Base-by-base conservation (phyloP, 1,140 invertebrate species). In the Druon quercuslanigerum region DNA sequence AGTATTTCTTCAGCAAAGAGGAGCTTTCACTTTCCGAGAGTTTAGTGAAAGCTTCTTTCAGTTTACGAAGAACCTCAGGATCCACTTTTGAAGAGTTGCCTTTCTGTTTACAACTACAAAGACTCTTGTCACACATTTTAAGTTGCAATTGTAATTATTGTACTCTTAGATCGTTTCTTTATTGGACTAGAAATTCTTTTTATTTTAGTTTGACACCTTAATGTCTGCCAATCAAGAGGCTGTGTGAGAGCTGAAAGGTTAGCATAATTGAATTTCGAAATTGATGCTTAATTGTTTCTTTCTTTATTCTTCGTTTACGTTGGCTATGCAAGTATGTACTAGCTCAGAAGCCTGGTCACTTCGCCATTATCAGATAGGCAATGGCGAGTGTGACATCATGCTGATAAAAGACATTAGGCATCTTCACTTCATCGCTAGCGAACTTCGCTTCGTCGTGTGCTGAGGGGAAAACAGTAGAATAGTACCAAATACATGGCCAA, bases 1-100 rank as follows among this genome's bases (percentile, higher is more conserved):
- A 89, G 87, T 96, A 93, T 88, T 96, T 96, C 86, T 96, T 96
- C 80, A 96, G 81, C 51, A 96, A 88, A 7, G 95, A 96, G 50
- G 78, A 89, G 91, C 82, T 92, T 84, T 83, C 82, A 66, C 54
- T 85, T n/a, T 79, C 51, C 19, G 60, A 73, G 60, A 85, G 87
- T 14, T 83, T 78, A 0, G 50, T 71, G 66, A 82, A 90, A 14
- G 76, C 75, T 14, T 79, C 50, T 9, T 85, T 81, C n/a, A 83
- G 77, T 13, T 54, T 75, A 7, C 73, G n/a, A 13, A 73, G 40
- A n/a, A 56, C 12, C 56, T 72, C 52, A 3, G 76, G 52, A 56
- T 75, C 73, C 17, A 50, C 74, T n/a, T 60, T 54, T 11, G 0
- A 70, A 25, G 9, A 51, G 50, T 46, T 51, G 6, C n/a, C 74